Base-by-base conservation (phyloP, 2,888 invertebrate species). In the Limnephilus auricula region DNA sequence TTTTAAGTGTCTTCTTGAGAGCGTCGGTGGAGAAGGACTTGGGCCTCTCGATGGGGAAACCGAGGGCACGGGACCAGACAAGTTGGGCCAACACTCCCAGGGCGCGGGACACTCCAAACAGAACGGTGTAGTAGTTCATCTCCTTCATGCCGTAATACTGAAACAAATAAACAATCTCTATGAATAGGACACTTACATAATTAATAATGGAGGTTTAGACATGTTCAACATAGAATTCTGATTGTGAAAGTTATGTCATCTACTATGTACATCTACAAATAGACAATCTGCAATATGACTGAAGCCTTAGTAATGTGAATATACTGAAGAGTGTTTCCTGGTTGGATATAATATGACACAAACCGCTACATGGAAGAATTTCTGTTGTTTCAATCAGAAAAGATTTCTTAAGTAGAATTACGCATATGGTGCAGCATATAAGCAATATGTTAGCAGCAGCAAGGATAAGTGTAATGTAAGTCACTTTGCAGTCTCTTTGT, bases 41-140 rank as follows among this genome's bases (percentile, higher is more conserved):
- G 93, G 96, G 98, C 96, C 97, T 97, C 95, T 98, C 98, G 93
- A 98, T 97, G 86, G 98, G 98, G 91, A 98, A 95, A 92, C 98
- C 98, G 80, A 98, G 96, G 89, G 98, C 98, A 93, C 98, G 96
- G 94, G 97, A 97, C 98, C 98, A 98, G 79, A 98, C 96, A 40
- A 98, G 96, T 50, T 97, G 97, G 2, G 98, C 97, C 94, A 98
- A 95, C 31, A 98, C 98, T 93, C 98, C 98, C 34, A 98, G 96
- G 65, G 98, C 98, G 94, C 98, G 97, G 1, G 98, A 98, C 13
- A 98, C 98, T 92, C 98, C 98, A 94, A 99, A 98, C 94, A 99
- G 95, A 12, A 98, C 98, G 80, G 98, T 99, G 96, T 99, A 99
- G 95, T 98, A 98, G 95, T 97, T 98, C 98, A 98, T 98, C 95